Percentiles rank a stretch among this genome's conserved stretches.
phyloP scores from a whole-genome alignment of 2,797 vertebrate species.

The Fistularia commersonii region DNA sequence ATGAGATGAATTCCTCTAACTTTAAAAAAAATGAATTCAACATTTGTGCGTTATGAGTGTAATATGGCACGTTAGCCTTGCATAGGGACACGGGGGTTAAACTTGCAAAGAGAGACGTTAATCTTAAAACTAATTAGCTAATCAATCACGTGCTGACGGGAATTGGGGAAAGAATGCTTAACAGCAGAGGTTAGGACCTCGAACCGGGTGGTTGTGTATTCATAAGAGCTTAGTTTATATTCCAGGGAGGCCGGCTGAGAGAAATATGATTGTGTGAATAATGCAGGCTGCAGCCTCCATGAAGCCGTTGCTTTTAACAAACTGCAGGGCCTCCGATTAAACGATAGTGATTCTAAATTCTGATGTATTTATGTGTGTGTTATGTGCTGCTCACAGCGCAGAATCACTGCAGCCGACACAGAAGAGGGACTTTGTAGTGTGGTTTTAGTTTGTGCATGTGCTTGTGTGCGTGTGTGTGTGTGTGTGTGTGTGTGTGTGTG shows the following conservation, averaged over 20 bases:
- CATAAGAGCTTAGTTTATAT: background rate
- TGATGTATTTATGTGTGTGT: too few relatives aligned
- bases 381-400: too few relatives aligned
- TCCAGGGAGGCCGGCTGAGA: conserved; percentile 2
- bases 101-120: conserved; percentile 33
- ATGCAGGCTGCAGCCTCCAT: background rate
- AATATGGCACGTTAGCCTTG: too few relatives aligned
- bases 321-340: too few relatives aligned
- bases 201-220: conserved; percentile 7
- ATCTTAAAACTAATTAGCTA: conserved; percentile 48
- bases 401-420: too few relatives aligned
- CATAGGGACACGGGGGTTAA: conserved; percentile 16
- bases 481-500: background rate
- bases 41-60: too few relatives aligned
- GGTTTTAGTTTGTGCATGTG: too few relatives aligned
- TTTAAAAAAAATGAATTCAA: too few relatives aligned
- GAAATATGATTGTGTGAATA: conserved; percentile 12
- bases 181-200: conserved; percentile 16
- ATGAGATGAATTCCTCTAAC: too few relatives aligned
- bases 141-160: conserved; percentile 35
- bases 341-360: too few relatives aligned
- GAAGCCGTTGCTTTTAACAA: too few relatives aligned
- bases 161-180: conserved; percentile 20
- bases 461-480: background rate
- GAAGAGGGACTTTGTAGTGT: conserved; percentile 5